Percentiles rank a stretch among this genome's conserved stretches.
Evolutionary conservation across 2,113 vertebrate species (phyloP).

Genomic region (Trichechus manatus): DNA sequence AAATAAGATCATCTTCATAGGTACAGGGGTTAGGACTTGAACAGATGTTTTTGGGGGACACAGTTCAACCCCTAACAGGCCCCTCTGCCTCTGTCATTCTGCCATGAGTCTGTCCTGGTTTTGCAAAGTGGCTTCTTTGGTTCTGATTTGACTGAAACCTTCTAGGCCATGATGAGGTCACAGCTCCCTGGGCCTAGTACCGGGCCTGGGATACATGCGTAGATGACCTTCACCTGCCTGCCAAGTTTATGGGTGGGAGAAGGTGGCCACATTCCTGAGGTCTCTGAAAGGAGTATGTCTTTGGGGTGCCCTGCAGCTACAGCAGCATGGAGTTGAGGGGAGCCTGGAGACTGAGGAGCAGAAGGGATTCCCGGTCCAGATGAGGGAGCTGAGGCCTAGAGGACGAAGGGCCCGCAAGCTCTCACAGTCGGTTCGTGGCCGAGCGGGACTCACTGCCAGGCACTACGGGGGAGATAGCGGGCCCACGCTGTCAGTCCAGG

Average conservation of each 20-base stretch:
- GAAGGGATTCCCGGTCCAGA: no score
- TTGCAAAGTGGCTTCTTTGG: neutral
- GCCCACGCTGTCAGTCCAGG: neutral
- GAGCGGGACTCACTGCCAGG: neutral
- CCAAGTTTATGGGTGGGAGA: neutral
- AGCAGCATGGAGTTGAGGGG: no score
- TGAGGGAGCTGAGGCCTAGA: neutral
- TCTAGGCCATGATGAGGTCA: neutral
- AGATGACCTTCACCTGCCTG: neutral
- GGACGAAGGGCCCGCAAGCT: neutral
- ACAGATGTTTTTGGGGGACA: neutral
- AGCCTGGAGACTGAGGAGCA: no score
- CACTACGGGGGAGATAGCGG: neutral
- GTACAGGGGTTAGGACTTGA: neutral
- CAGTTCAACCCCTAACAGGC: neutral
- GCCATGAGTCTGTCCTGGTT: neutral
- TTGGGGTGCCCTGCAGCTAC: neutral
- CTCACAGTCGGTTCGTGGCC: neutral
- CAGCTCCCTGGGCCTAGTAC: neutral
- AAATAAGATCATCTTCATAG: neutral
- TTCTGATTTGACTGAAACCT: neutral
- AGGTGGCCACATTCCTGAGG: neutral
- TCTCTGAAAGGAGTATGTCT: neutral
- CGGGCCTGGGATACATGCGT: neutral
- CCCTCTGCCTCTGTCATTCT: neutral